Conservation (phyloP, 2,888 invertebrate species). For the Orthosia gothica region DNA sequence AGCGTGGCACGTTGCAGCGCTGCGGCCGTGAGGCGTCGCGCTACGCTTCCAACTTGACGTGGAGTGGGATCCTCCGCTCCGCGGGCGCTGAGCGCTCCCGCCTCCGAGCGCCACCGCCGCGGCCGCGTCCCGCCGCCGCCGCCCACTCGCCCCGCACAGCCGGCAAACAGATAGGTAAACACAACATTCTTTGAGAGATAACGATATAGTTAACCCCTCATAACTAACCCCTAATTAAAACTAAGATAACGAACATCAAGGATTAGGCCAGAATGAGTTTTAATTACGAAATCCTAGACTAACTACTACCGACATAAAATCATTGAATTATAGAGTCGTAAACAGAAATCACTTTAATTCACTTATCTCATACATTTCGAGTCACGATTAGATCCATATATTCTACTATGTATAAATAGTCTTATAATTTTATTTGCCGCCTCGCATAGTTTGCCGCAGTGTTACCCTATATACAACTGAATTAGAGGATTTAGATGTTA, state of each 20-base stretch:
- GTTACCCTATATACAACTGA: constrained; percentile 44
- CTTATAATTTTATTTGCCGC: constrained; percentile 60
- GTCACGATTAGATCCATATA: constrained; percentile 44
- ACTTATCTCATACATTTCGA: constrained; percentile 50
- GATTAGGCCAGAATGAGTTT: constrained; percentile 19
- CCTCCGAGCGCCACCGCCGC: constrained; percentile 69
- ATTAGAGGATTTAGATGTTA: constrained; percentile 69
- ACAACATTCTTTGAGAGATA: constrained; percentile 70
- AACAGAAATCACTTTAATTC: constrained; percentile 49
- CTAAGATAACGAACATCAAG: constrained; percentile 57
- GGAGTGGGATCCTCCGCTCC: constrained; percentile 82
- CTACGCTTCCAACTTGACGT: constrained; percentile 79
- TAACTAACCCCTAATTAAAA: constrained; percentile 68
- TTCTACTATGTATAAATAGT: constrained; percentile 64
- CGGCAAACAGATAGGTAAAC: constrained; percentile 68
- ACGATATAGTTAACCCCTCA: constrained; percentile 63
- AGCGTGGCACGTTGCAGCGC: constrained; percentile 29
- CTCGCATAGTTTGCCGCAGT: constrained; percentile 53
- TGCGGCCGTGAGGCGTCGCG: constrained; percentile 81
- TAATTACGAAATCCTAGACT: constrained; percentile 37
- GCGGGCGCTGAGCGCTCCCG: constrained; percentile 80
- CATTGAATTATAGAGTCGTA: constrained; percentile 29
- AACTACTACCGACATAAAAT: constrained; percentile 24
- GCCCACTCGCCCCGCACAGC: constrained; percentile 75
- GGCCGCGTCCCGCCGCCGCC: constrained; percentile 76